These are phyloP conservation scores for Neodiprion virginianus DNA, from an alignment of 1,140 invertebrate species.

Conservation along the genomic window DNA sequence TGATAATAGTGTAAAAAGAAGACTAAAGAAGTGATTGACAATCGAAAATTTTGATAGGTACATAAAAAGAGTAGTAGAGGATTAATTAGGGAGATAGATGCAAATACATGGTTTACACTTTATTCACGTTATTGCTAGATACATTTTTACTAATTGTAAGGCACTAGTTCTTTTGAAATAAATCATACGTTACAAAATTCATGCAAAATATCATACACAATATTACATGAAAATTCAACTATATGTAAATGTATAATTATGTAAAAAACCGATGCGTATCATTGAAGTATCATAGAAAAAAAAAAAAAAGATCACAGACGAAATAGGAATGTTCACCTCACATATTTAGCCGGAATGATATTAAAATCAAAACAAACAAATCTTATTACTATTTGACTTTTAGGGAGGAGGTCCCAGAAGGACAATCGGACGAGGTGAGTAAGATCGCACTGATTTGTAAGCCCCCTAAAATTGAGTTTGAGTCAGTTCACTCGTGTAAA, in stretches of 20 bases:
- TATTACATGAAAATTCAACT: background rate
- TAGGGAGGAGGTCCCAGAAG: conserved; percentile 49
- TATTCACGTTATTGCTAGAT: background rate
- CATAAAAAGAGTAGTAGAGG: background rate
- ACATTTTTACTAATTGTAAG: background rate
- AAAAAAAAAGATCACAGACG: conserved; percentile 1
- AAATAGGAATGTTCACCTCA: background rate
- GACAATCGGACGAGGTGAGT: conserved; percentile 47
- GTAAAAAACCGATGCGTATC: too few relatives aligned
- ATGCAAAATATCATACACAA: background rate
- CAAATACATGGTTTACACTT: background rate
- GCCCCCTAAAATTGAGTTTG: conserved; percentile 51
- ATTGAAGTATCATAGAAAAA: too few relatives aligned
- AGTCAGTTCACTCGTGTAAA: conserved; percentile 14
- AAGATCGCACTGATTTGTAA: conserved; percentile 47
- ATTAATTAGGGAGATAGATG: background rate
- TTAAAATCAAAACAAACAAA: background rate
- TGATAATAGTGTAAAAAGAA: too few relatives aligned
- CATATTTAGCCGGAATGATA: background rate
- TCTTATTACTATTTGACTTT: conserved; percentile 31
- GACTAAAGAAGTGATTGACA: too few relatives aligned
- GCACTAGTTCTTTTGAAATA: background rate
- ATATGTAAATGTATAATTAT: too few relatives aligned
- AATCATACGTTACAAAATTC: background rate
- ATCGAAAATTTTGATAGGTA: too few relatives aligned